Base-by-base conservation (phyloP, 2,888 invertebrate species). In the Acrobasis suavella region DNA sequence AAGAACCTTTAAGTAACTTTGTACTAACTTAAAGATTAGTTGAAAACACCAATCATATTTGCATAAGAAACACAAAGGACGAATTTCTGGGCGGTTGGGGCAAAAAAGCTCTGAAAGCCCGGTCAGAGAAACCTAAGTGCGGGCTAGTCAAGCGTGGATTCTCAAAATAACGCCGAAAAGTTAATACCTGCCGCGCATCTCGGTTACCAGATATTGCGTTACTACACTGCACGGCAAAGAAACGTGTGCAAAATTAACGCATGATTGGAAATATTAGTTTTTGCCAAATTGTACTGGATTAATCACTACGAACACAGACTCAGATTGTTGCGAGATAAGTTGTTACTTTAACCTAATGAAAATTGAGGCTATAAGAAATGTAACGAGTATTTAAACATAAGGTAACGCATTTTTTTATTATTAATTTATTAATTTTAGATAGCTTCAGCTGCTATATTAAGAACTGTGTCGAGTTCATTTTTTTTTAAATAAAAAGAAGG, bases 111-210 rank as follows among this genome's bases (percentile, higher is more conserved):
- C 16, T 39, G 62, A 76, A 81, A 80, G 80, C 77, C 65, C 70
- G 73, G 71, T 63, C 76, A 76, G 69, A 67, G 80, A 81, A 80
- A 76, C 82, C 78, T 68, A 77, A 80, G 75, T 72, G 69, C 60
- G 61, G 68, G 22, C 67, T 72, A 71, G 8, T 75, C 74, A 73
- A 75, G 79, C 80, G 86, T 82, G 73, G 80, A 72, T 77, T 81
- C 73, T 75, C 77, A 77, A 74, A 73, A 82, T 80, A 81, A 81
- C 84, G 80, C 66, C 73, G 74, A 73, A 60, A 62, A 64, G 63
- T 65, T 64, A 66, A 66, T 52, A 62, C 51, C 59, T 54, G 51
- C 56, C 65, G 66, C 39, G 39, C 32, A n/a, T 65, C 68, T 74
- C 69, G 54, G 67, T 70, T 72, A 69, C 72, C 58, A 62, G 61